These are phyloP conservation scores for Nematolebias whitei DNA, from an alignment of 2,113 vertebrate genomes.

Conservation along the genomic window DNA sequence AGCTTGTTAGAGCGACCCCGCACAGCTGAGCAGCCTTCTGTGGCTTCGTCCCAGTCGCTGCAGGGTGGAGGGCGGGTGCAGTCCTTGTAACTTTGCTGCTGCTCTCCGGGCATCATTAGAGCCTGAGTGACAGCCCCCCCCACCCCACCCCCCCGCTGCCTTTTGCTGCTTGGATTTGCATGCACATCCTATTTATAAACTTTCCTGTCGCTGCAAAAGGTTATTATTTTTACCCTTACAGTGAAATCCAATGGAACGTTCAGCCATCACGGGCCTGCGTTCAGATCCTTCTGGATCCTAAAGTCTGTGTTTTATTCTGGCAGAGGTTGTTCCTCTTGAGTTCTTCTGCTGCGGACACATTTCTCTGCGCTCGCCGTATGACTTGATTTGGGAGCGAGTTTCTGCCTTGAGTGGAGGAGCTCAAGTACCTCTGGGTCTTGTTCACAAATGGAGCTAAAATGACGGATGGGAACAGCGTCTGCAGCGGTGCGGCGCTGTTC, in stretches of 20 bases:
- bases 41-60: conserved; percentile 62
- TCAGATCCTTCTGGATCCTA: not conserved
- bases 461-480: too few relatives aligned
- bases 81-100: conserved; percentile 69
- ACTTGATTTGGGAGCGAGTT: not conserved
- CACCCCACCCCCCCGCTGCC: conserved; percentile 35
- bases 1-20: conserved; percentile 72
- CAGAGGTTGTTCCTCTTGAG: not conserved
- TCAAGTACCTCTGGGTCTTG: not conserved
- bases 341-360: not conserved
- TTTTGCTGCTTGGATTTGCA: conserved; percentile 57
- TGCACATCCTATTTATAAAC: conserved; percentile 67
- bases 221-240: not conserved
- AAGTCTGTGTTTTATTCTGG: too few relatives aligned
- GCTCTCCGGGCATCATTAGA: conserved; percentile 57
- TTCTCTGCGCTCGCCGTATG: not conserved
- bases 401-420: not conserved
- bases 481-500: too few relatives aligned
- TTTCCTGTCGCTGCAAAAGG: conserved; percentile 26
- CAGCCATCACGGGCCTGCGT: not conserved
- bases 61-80: conserved; percentile 73
- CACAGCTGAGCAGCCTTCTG: conserved; percentile 77
- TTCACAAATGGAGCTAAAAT: too few relatives aligned
- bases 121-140: conserved; percentile 62
- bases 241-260: too few relatives aligned